A percentile compares a stretch with the other conserved stretches of the same genome.
phyloP scores from a whole-genome alignment of 1,140 invertebrate genomes.

The Aporrectodea caliginosa region DNA sequence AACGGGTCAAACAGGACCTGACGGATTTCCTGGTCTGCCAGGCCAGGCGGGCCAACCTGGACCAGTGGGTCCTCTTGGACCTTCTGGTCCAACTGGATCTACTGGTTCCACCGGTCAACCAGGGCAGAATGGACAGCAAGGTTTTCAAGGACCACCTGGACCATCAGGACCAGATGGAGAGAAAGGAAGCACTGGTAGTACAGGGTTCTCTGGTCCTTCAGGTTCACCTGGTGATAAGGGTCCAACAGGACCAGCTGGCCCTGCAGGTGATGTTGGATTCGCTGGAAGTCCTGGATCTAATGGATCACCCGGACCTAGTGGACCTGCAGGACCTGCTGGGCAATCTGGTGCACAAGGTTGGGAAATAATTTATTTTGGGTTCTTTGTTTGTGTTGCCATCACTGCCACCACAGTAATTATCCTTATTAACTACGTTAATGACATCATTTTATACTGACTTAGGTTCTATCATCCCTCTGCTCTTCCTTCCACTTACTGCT shows the following conservation, averaged over 20 bases:
- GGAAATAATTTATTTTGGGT: too few relatives aligned
- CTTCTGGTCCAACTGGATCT: constrained; percentile 13
- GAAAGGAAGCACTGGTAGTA: constrained; percentile 4
- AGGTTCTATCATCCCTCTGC: too few relatives aligned
- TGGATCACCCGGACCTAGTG: background rate
- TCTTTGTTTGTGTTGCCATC: too few relatives aligned
- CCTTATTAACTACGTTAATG: too few relatives aligned
- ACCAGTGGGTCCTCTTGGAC: constrained; percentile 17
- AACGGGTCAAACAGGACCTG: background rate
- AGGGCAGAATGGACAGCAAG: constrained; percentile 18
- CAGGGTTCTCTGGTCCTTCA: background rate
- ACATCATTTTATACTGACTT: too few relatives aligned
- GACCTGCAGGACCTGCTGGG: background rate
- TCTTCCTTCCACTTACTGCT: too few relatives aligned
- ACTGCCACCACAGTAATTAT: too few relatives aligned
- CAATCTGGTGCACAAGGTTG: too few relatives aligned
- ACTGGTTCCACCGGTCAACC: constrained; percentile 15
- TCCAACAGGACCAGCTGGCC: constrained; percentile 11
- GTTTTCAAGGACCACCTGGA: constrained; percentile 7
- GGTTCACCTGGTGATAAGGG: background rate
- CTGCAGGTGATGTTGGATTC: constrained; percentile 4
- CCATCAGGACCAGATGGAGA: constrained; percentile 16
- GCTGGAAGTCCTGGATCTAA: constrained; percentile 6
- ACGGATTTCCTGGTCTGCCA: constrained; percentile 21
- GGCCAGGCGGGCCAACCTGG: constrained; percentile 21